phyloP scores from a whole-genome alignment of 2,888 invertebrate species.

The Pristionchus entomophagus region DNA sequence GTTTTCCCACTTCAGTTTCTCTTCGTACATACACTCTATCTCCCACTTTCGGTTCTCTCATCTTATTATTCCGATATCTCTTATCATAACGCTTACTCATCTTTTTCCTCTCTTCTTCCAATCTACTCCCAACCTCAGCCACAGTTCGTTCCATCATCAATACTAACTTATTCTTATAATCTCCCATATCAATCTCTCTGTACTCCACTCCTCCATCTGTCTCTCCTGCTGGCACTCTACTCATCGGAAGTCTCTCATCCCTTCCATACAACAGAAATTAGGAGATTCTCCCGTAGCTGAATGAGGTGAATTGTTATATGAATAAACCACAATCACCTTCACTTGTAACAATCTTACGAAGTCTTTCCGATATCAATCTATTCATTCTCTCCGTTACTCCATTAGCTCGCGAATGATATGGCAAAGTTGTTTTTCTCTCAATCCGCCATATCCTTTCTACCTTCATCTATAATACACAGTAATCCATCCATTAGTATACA shows the following conservation, averaged over 20 bases:
- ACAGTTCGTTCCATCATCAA: too few species aligned
- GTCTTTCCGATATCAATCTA: constrained; percentile 28
- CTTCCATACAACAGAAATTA: constrained; percentile 51
- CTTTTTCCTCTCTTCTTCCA: constrained; percentile 33
- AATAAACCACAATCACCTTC: constrained; percentile 51
- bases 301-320: constrained; percentile 55
- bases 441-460: not conserved
- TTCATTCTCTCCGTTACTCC: constrained; percentile 50
- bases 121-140: too few species aligned
- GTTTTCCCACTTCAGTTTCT: too few species aligned
- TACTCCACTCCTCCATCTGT: not conserved
- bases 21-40: too few species aligned
- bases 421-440: not conserved
- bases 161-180: constrained; percentile 41
- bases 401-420: constrained; percentile 50
- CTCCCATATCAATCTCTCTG: constrained; percentile 12
- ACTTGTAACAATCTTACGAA: constrained; percentile 26
- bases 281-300: constrained; percentile 53
- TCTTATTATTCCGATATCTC: constrained; percentile 34
- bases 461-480: not conserved
- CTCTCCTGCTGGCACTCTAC: not conserved
- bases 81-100: constrained; percentile 48
- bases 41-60: too few species aligned
- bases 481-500: not conserved
- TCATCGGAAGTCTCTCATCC: constrained; percentile 39